Percentiles rank a stretch among this genome's conserved stretches.
phyloP scores from a whole-genome alignment of 2,888 invertebrate genomes.

The Tigriopus californicus region DNA sequence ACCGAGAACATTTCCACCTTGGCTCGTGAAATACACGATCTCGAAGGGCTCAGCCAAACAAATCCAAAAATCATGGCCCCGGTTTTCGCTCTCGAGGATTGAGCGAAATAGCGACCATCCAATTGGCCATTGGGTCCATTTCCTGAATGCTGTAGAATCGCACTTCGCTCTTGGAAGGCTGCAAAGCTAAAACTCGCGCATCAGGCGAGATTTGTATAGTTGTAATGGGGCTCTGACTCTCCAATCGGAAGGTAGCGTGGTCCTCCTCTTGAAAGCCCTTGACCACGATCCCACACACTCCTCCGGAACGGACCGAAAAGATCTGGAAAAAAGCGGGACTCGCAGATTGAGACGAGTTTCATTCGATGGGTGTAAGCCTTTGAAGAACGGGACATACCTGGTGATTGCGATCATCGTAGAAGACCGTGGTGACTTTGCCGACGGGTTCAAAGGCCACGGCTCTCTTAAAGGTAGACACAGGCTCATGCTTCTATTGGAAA shows the following conservation, averaged over 20 bases:
- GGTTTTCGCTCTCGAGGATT: constrained; percentile 66
- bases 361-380: too few species aligned
- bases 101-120: constrained; percentile 39
- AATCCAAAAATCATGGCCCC: constrained; percentile 62
- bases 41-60: constrained; percentile 73
- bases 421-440: constrained; percentile 71
- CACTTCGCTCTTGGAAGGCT: constrained; percentile 61
- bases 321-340: too few species aligned
- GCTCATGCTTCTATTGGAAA: too few species aligned
- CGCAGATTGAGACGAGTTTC: too few species aligned
- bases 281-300: constrained; percentile 79
- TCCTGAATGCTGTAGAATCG: constrained; percentile 22
- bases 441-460: constrained; percentile 72
- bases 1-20: constrained; percentile 78
- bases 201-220: constrained; percentile 88
- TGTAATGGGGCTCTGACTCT: constrained; percentile 49
- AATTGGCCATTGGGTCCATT: neutral
- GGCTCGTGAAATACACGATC: constrained; percentile 72
- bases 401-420: constrained; percentile 88
- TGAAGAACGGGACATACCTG: constrained; percentile 42
- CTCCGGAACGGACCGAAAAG: constrained; percentile 79
- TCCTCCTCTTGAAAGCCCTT: constrained; percentile 41
- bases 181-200: constrained; percentile 69
- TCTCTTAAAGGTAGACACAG: neutral
- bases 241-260: constrained; percentile 63